Conservation (phyloP, 2,797 vertebrate species). For the Heterohyrax brucei region DNA sequence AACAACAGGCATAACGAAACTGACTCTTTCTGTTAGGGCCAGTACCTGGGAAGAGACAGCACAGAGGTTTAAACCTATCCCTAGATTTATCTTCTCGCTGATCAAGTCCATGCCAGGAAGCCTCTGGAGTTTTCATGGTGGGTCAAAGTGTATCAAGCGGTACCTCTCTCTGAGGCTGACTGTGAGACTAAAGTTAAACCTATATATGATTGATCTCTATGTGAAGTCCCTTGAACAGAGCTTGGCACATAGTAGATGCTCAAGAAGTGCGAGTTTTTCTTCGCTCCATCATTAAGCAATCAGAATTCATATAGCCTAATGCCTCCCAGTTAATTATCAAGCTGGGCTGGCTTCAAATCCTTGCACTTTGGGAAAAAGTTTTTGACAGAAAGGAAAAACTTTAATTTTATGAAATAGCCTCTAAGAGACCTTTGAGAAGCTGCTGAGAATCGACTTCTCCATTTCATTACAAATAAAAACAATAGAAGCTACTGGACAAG, state of each 20-base stretch:
- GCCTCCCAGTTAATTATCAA: slow-evolving; percentile 60
- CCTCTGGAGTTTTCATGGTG: slow-evolving; percentile 1
- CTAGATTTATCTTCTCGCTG: background rate
- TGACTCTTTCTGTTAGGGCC: background rate
- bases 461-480: slow-evolving; percentile 82
- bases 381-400: slow-evolving; percentile 59
- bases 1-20: background rate
- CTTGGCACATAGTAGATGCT: background rate
- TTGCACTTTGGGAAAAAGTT: slow-evolving; percentile 11
- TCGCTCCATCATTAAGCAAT: slow-evolving; percentile 56
- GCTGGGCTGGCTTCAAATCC: slow-evolving; percentile 61
- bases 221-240: background rate
- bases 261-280: slow-evolving; percentile 38
- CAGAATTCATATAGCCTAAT: background rate
- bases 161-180: background rate
- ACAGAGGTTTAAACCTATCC: background rate
- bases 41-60: background rate
- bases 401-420: slow-evolving; percentile 78
- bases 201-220: background rate
- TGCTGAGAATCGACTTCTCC: slow-evolving; percentile 74
- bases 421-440: slow-evolving; percentile 53
- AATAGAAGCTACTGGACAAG: slow-evolving; percentile 70
- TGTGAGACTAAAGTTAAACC: slow-evolving; percentile 53
- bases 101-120: background rate
- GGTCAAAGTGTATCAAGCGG: background rate